A percentile compares a stretch with the other conserved stretches of the same genome.
Conservation (phyloP, 2,888 invertebrate species). For the Sinhomidia bicolor region DNA sequence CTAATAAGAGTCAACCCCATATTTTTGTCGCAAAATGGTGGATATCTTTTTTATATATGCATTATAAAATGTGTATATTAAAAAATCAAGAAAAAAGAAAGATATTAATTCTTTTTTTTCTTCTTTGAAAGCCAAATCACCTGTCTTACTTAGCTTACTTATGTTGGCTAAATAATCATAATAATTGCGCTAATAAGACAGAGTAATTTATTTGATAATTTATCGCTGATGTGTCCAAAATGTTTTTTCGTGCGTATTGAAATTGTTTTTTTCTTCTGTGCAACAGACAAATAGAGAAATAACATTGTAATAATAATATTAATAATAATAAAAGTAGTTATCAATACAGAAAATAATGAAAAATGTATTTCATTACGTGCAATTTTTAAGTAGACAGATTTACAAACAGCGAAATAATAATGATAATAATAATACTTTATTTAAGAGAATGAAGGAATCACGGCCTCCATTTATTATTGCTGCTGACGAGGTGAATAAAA, state of each 20-base stretch:
- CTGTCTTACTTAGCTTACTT: constrained; percentile 11
- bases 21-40: constrained; percentile 63
- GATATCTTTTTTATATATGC: too few species aligned
- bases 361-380: neutral
- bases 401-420: neutral
- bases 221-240: neutral
- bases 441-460: neutral
- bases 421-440: neutral
- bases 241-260: neutral
- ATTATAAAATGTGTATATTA: neutral
- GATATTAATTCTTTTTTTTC: too few species aligned
- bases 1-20: constrained; percentile 61
- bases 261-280: too few species aligned
- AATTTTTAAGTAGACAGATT: neutral
- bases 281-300: constrained; percentile 13
- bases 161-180: neutral
- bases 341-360: neutral
- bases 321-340: constrained; percentile 34
- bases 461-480: constrained; percentile 24
- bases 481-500: neutral
- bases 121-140: constrained; percentile 41
- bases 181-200: constrained; percentile 6
- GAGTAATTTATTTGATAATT: constrained; percentile 54
- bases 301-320: too few species aligned
- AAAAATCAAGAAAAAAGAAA: neutral